Evolutionary conservation across 1,140 invertebrate species (phyloP).

Genomic region (Penaeus indicus): DNA sequence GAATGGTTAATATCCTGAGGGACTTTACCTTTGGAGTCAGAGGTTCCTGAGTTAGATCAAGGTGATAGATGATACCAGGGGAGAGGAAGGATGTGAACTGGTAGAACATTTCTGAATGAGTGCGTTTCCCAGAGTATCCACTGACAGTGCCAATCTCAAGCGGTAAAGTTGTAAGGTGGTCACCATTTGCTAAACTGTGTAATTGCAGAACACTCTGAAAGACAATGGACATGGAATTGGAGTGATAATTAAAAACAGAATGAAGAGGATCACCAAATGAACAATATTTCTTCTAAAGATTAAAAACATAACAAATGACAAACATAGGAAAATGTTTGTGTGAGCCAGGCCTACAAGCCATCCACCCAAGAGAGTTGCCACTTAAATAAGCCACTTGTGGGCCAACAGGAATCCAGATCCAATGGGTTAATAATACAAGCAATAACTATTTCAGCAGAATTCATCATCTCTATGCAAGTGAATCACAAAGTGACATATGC

Average conservation of each 20-base stretch:
- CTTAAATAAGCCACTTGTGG: too few species aligned
- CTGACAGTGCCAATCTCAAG: constrained; percentile 89
- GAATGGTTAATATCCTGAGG: too few species aligned
- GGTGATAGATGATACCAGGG: constrained; percentile 90
- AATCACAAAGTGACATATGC: not conserved
- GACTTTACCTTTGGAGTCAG: constrained; percentile 77
- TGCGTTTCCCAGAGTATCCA: constrained; percentile 86
- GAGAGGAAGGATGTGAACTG: constrained; percentile 94
- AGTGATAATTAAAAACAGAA: too few species aligned
- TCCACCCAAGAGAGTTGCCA: too few species aligned
- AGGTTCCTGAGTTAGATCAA: constrained; percentile 81
- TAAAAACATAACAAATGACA: too few species aligned
- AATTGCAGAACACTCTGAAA: constrained; percentile 87
- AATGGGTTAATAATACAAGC: too few species aligned
- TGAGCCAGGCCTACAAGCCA: too few species aligned
- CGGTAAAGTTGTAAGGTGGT: constrained; percentile 80
- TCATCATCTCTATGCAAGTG: not conserved
- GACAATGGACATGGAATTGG: not conserved
- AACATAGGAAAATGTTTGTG: too few species aligned
- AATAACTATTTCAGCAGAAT: not conserved
- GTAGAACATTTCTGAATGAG: constrained; percentile 92
- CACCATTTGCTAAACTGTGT: constrained; percentile 82
- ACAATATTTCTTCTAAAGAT: too few species aligned
- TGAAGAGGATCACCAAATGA: too few species aligned
- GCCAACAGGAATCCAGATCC: too few species aligned